These are phyloP conservation scores for Tromatobia lineatoria DNA, from an alignment of 2,888 invertebrate genomes.

Conservation along the genomic window DNA sequence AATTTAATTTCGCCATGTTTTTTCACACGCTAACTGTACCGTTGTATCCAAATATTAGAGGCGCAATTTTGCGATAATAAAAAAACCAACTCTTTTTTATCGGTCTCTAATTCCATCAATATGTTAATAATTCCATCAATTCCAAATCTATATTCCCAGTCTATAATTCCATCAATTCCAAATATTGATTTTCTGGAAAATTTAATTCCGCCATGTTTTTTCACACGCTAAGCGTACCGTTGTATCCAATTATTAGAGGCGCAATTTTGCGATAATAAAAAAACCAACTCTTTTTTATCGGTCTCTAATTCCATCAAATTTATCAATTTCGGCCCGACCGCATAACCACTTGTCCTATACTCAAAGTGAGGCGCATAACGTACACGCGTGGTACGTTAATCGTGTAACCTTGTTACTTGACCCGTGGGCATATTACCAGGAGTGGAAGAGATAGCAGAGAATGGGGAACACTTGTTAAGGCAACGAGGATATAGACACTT, in stretches of 20 bases:
- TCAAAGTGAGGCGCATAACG: neutral
- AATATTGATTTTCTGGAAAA: too few relatives aligned
- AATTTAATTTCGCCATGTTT: neutral
- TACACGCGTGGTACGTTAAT: slow-evolving; percentile 29
- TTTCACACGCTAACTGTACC: too few relatives aligned
- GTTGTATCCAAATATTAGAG: neutral
- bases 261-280: neutral
- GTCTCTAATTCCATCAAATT: neutral
- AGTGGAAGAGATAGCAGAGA: neutral
- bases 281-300: neutral
- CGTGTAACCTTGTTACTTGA: slow-evolving; percentile 44
- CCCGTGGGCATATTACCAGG: neutral
- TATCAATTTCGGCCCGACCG: neutral
- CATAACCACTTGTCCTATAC: neutral
- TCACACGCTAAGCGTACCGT: too few relatives aligned
- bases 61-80: neutral
- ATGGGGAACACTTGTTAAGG: slow-evolving; percentile 25
- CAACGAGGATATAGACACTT: neutral
- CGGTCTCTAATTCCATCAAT: neutral
- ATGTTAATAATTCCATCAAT: too few relatives aligned
- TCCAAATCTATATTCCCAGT: too few relatives aligned
- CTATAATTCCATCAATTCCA: too few relatives aligned
- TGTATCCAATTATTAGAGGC: neutral
- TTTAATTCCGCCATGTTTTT: too few relatives aligned
- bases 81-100: neutral